Evolutionary conservation across 2,113 vertebrate genomes (phyloP), one percentile per base, ranked within the genome.

Genomic region (Ptychochromis oligacanthus): DNA sequence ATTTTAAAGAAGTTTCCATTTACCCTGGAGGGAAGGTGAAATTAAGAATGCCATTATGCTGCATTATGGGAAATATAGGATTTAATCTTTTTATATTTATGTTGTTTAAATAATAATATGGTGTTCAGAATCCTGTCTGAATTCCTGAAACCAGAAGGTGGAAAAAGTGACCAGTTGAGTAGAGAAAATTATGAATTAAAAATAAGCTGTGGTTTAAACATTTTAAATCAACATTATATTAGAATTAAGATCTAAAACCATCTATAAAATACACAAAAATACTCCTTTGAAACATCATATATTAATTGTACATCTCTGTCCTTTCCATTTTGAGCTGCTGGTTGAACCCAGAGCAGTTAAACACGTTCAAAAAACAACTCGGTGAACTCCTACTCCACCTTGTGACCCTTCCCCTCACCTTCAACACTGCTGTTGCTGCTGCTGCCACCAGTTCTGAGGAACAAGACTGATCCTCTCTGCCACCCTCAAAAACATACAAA

Each of bases 401-500:
- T 26, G 54, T 61, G 72, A 84, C 64, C 60, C 54, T 9, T 22
- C 31, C 28, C 15, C 10, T 61, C 80, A 38, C 84, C 75, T 72
- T 38, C 78, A 26, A 11, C 83, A 28, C 76, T 80, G 56, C 82
- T 77, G 65, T 56, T 74, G 75, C 59, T 65, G 72, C 82, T 77
- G 65, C 59, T 74, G 75, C 60, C 77, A 55, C 82, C 61, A 46
- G 46, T 18, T 67, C 60, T 26, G 8, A 60, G 24, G 56, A 84
- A 28, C 36, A 1, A 40, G 26, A 49, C 26, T 2, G 59, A 67
- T 17, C 43, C 49, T 28, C 38, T 31, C 26, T 20, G 4, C 46
- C 49, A 64, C 62, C 12, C 36, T 87, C 67, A 77, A 84, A 55
- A 76, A 34, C 72, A 62, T 76, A 81, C 79, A 90, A 92, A 91